Conservation (phyloP, 2,797 vertebrate species). For the Halcyon chelicuti region DNA sequence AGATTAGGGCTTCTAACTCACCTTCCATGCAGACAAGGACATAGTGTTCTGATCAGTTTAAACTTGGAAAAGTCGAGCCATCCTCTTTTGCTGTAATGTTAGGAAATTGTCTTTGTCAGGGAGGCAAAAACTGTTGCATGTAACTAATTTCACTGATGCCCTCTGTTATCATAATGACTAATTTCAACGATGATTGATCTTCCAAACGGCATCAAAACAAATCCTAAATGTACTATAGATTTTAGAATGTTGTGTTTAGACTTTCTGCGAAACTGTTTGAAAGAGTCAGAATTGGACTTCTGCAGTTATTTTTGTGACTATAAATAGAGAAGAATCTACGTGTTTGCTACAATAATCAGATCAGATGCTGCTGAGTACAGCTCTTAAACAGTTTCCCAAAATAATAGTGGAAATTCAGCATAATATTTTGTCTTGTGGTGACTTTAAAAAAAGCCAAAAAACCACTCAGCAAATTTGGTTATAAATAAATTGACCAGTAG, state of each 20-base stretch:
- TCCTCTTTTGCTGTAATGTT: not conserved
- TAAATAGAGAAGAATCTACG: not conserved
- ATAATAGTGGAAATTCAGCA: slow-evolving; percentile 14
- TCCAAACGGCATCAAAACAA: not conserved
- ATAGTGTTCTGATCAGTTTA: not conserved
- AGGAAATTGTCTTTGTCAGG: not conserved
- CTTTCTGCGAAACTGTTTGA: not conserved
- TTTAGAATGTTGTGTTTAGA: not conserved
- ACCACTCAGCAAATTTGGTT: not conserved
- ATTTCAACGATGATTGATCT: slow-evolving; percentile 18
- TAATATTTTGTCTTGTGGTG: not conserved
- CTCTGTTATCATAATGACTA: not conserved
- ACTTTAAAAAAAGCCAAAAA: not conserved
- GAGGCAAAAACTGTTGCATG: not conserved
- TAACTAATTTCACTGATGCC: not conserved
- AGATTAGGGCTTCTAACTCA: not conserved
- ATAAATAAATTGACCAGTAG: not conserved
- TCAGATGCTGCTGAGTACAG: slow-evolving; percentile 2
- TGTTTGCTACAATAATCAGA: not conserved
- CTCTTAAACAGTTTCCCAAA: slow-evolving; percentile 61
- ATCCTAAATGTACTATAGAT: not conserved
- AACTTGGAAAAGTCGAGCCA: not conserved
- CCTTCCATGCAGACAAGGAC: not conserved
- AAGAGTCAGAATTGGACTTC: not conserved
- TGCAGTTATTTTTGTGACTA: slow-evolving; percentile 15